Base-by-base conservation (phyloP, 2,888 invertebrate species). In the Drosophila rubida region DNA sequence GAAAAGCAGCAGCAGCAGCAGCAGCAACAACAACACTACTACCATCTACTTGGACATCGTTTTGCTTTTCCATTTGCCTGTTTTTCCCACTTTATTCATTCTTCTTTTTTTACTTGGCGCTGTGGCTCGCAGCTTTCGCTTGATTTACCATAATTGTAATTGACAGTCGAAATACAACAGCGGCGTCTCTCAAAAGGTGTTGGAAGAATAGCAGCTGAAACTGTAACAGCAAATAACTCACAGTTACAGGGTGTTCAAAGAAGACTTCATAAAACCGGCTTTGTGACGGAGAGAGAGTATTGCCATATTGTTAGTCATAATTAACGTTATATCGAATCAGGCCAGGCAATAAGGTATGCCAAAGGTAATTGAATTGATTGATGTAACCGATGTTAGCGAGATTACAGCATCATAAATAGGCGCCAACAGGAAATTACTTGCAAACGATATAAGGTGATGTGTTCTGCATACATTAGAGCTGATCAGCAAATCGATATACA, bases 111-210 rank as follows among this genome's bases (percentile, higher is more conserved):
- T 14, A 25, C 32, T 53, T 32, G 53, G 16, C 35, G 72, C 11
- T 46, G 37, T 44, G 72, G 64, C 30, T 45, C 39, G 22, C 54
- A 61, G 69, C 66, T 37, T 68, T 53, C 59, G 68, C 64, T 70
- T 80, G 82, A 80, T 84, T 84, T 78, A 78, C 62, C 66, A 73
- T 79, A 73, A 82, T 73, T 73, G 69, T 79, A 45, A 70, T 67
- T 63, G 80, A 79, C 71, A 75, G 58, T 54, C 37, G 61, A 61
- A 45, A 50, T 11, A 53, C 27, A 61, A 9, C 16, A 30, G 42
- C n/a, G n/a, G 9, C 8, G 23, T 49, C 49, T 16, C 57, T 55
- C 22, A 22, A 37, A 45, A 58, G 51, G 48, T 46, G 35, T 25
- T 37, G 41, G 16, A 51, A 41, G 39, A n/a, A 41, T 16, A 25